Evolutionary conservation across 2,888 invertebrate species (phyloP), one percentile per base, ranked within the genome.

Genomic region (Xiphydria camelus): DNA sequence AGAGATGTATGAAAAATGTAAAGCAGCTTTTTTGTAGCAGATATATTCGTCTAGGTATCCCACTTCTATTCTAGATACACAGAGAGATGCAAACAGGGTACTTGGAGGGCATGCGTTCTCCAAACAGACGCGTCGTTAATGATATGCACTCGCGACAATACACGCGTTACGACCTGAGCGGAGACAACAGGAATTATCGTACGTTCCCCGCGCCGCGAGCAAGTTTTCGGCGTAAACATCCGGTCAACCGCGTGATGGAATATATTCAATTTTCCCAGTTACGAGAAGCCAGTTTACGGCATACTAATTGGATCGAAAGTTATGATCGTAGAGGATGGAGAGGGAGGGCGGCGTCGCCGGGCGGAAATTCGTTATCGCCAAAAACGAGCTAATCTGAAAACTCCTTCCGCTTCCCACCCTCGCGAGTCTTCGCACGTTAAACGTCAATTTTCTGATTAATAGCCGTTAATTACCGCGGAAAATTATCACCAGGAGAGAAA

Each of bases 131-230:
- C 18, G 23, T 41, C 34, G 26, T 41, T 53, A 53, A 53, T 53
- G 45, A 48, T 45, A 43, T 53, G 26, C 47, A 32, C 34, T 37
- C 31, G 39, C 41, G 41, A 50, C 29, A 23, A 33, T 31, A 6
- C 34, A 17, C 12, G 25, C 21, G 22, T 4, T 15, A 10, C 31
- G 25, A 23, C 14, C 34, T 23, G 39, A 35, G 35, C 7, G 22
- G 21, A 18, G 34, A 34, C 25, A 49, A 44, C 34, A 39, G 49
- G 37, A 53, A 51, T 39, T n/a, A n/a, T n/a, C 36, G 39, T 51
- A 47, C 34, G 48, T 51, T 40, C 45, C 17, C n/a, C n/a, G n/a
- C n/a, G 40, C 46, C 35, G 35, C 42, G 37, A 47, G 45, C 40
- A 47, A 42, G 48, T 32, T 45, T 47, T 32, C 22, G 49, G 17